phyloP scores from a whole-genome alignment of 2,113 vertebrate species.

The Heliornis fulica region DNA sequence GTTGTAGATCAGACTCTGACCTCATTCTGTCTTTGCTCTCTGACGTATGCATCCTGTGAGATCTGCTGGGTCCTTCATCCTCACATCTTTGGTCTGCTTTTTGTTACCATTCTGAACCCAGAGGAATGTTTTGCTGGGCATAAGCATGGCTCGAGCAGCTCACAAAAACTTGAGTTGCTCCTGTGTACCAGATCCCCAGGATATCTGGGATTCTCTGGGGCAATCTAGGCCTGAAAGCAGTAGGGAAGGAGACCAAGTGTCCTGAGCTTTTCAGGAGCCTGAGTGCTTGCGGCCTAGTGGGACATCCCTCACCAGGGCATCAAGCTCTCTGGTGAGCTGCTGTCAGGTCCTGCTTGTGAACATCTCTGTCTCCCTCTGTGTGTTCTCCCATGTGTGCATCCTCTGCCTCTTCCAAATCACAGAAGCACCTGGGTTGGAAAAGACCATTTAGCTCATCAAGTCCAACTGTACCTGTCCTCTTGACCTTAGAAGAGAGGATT shows the following conservation, averaged over 20 bases:
- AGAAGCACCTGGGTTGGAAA: too few relatives aligned
- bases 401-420: too few relatives aligned
- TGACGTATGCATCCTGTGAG: neutral
- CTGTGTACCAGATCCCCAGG: neutral
- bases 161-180: neutral
- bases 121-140: fast-evolving
- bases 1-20: neutral
- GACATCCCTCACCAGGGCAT: fast-evolving
- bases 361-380: neutral
- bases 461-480: too few relatives aligned
- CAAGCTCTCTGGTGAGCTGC: neutral
- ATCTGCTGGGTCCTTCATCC: neutral
- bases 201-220: neutral
- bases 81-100: neutral
- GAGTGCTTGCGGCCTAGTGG: fast-evolving
- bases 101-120: neutral
- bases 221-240: neutral
- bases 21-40: constrained; percentile 10
- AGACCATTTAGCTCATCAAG: too few relatives aligned
- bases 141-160: neutral
- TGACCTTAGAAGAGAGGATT: neutral
- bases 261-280: neutral
- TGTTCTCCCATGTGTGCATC: fast-evolving
- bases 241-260: neutral
- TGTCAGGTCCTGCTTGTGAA: fast-evolving